Evolutionary conservation across 1,140 invertebrate species (phyloP).

Genomic region (Drosophila rufa): DNA sequence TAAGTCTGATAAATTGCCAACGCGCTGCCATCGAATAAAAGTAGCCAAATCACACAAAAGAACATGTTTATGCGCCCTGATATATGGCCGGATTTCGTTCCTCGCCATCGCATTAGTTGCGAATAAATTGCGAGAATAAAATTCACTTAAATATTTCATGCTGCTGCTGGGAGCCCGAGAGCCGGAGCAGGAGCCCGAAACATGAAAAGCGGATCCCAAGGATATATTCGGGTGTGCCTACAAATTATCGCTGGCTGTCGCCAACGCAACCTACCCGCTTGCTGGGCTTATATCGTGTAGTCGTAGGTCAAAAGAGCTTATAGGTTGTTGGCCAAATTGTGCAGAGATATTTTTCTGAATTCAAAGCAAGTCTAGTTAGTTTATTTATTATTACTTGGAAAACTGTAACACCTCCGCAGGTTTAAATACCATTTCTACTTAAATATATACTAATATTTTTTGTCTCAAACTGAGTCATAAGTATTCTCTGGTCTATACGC

Average conservation of each 20-base stretch:
- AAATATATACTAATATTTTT: too few relatives aligned
- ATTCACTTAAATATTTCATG: constrained; percentile 78
- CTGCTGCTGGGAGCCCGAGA: neutral
- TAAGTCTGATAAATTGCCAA: constrained; percentile 54
- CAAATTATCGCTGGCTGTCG: constrained; percentile 66
- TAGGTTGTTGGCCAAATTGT: neutral
- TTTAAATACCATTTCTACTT: too few relatives aligned
- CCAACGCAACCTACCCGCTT: constrained; percentile 46
- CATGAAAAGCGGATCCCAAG: constrained; percentile 59
- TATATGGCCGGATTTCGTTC: constrained; percentile 39
- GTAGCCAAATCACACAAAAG: constrained; percentile 66
- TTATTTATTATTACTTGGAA: neutral
- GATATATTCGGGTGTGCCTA: constrained; percentile 60
- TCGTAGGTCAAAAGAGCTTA: neutral
- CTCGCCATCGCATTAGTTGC: constrained; percentile 66
- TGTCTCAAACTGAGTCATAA: too few relatives aligned
- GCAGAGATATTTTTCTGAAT: too few relatives aligned
- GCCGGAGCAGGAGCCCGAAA: constrained; percentile 26
- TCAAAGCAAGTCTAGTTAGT: fast-evolving
- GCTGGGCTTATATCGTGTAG: constrained; percentile 5
- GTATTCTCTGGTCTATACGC: neutral
- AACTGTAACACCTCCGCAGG: too few relatives aligned
- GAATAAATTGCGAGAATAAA: constrained; percentile 73
- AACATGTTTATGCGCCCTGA: constrained; percentile 63
- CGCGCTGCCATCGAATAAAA: constrained; percentile 28